phyloP scores from a whole-genome alignment of 37 sponge, comb jelly and placozoan genomes.

The Diacarnus erythraeanus region DNA sequence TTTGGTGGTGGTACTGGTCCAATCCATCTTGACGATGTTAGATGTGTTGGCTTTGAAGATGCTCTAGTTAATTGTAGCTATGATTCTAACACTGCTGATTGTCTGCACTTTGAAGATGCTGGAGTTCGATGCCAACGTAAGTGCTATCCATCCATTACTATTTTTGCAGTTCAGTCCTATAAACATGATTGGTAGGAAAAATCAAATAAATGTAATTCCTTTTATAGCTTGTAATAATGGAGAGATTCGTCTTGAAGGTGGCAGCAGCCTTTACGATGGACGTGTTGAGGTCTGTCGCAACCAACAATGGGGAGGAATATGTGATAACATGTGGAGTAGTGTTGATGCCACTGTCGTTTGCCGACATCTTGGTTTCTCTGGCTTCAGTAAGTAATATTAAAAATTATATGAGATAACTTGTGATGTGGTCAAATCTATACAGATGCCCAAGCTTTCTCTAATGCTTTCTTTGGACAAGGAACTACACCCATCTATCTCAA shows the following conservation, averaged over 20 bases:
- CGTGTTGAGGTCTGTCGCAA: not conserved
- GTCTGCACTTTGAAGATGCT: conserved; percentile 7
- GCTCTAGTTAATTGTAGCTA: conserved; percentile 28
- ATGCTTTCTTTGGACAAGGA: conserved; percentile 21
- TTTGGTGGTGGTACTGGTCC: conserved; percentile 35
- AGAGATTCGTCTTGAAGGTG: conserved; percentile 3
- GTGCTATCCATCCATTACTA: too few species aligned
- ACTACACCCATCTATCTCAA: conserved; percentile 17
- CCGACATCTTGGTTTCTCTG: conserved; percentile 1
- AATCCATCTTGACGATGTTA: conserved; percentile 33
- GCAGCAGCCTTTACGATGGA: not conserved
- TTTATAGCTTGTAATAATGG: not conserved
- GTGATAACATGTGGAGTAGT: not conserved
- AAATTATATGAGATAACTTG: not conserved
- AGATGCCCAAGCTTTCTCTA: conserved; percentile 36
- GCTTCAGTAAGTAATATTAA: not conserved
- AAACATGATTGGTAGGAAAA: too few species aligned
- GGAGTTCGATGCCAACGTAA: conserved; percentile 33
- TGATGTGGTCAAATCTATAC: not conserved
- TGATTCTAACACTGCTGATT: conserved; percentile 17
- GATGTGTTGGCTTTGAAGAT: conserved; percentile 24
- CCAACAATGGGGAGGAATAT: not conserved
- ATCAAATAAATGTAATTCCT: too few species aligned
- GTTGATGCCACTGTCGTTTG: not conserved
- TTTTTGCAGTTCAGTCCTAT: too few species aligned